phyloP scores from a whole-genome alignment of 2,888 invertebrate genomes.

The Eristalis pertinax region DNA sequence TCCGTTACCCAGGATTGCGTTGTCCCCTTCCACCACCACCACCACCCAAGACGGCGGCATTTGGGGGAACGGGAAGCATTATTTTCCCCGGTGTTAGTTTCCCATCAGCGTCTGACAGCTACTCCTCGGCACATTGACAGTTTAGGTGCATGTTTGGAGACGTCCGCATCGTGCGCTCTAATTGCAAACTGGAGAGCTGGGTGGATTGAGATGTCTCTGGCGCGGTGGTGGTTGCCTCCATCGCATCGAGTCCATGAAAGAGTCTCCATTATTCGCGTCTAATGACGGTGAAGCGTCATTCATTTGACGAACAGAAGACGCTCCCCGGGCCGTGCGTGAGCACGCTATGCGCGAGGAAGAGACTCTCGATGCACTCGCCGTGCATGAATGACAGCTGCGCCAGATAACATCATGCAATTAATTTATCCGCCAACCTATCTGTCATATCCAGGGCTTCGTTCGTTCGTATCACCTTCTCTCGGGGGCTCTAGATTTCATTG shows the following conservation, averaged over 20 bases:
- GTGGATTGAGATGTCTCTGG: conserved; percentile 53
- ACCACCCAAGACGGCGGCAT: no score
- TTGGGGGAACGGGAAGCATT: neutral
- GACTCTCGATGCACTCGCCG: conserved; percentile 15
- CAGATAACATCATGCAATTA: conserved; percentile 68
- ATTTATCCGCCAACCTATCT: conserved; percentile 57
- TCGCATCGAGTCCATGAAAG: conserved; percentile 12
- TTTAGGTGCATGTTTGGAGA: neutral
- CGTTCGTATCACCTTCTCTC: conserved; percentile 35
- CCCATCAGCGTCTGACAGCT: neutral
- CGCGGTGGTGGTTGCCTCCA: neutral
- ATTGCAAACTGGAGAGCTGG: conserved; percentile 18
- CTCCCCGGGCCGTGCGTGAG: neutral
- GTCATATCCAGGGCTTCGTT: conserved; percentile 34
- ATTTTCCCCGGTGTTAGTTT: conserved; percentile 25
- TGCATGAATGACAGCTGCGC: conserved; percentile 59
- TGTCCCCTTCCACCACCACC: neutral
- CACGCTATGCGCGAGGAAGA: neutral
- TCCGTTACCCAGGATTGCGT: neutral
- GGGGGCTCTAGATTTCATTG: conserved; percentile 48
- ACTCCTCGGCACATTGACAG: neutral
- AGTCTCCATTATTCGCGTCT: conserved; percentile 43
- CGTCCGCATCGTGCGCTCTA: conserved; percentile 21
- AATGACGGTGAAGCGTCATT: conserved; percentile 60
- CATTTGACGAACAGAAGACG: conserved; percentile 26